Base-by-base conservation (phyloP, 1,140 invertebrate species). In the Drosophila saltans region DNA sequence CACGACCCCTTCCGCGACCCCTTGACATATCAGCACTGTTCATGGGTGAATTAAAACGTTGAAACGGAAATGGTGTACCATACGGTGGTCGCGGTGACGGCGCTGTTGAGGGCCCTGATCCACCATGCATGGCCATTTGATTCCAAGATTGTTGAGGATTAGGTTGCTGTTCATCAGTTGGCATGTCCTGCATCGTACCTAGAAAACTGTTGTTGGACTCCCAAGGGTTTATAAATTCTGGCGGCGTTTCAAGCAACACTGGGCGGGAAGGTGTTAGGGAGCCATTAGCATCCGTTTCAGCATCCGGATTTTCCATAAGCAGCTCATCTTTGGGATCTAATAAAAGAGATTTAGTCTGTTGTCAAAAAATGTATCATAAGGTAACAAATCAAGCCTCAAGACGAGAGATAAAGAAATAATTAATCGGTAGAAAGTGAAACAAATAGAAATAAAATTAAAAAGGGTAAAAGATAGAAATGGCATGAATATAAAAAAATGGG, bases 221-320 rank as follows among this genome's bases (percentile, higher is more conserved):
- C 90, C 90, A 91, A 21, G 75, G 71, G 41, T 71, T 81, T 11
- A 74, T 21, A 72, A 91, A 92, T 28, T 92, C 91, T 9, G 75
- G 30, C 16, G 91, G 91, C 36, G 91, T 92, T 63, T 92, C 88
- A 21, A 92, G 66, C 58, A 91, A 40, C 40, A 88, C 81, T 1
- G 91, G 91, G 16, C 88, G 82, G 9, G 75, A 59, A 24, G 80
- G 65, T 28, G 81, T 64, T 56, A 67, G 16, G 1, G 57, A 57
- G 5, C 69, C 84, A 62, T 88, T 89, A 9, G 58, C 74, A 41
- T 90, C 85, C 8, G 64, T 7, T 24, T 90, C 85, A 9, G 62
- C 64, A n/a, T 71, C 69, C 2, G 30, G 40, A 10, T 57, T 61
- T 30, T 70, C 67, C 21, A 52, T 10, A 8, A 64, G 43, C 48